These are phyloP conservation scores for Amblyraja radiata DNA, from an alignment of 2,797 vertebrate species.

Conservation along the genomic window DNA sequence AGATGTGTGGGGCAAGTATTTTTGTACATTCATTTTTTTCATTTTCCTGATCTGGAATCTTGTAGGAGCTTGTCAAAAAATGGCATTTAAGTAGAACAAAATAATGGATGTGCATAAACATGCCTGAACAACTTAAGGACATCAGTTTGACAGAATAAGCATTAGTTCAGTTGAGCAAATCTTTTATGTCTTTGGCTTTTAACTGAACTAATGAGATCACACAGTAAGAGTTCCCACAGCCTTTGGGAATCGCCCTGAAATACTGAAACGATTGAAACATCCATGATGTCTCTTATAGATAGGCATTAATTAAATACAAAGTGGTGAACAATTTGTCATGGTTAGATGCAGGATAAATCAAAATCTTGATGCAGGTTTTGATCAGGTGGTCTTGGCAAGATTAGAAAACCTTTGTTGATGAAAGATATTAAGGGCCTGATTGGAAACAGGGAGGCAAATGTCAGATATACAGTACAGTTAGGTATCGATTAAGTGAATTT, in stretches of 20 bases:
- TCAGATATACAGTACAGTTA: no score
- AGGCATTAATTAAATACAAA: neutral
- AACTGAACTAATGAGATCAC: neutral
- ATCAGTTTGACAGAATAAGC: neutral
- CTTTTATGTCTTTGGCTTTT: neutral
- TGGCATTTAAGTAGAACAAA: neutral
- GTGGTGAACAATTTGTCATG: neutral
- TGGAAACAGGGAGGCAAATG: no score
- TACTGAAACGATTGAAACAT: neutral
- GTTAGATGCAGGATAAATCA: neutral
- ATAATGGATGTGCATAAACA: neutral
- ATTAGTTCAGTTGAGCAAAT: neutral
- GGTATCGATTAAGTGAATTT: no score
- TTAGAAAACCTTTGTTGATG: no score
- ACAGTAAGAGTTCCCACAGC: neutral
- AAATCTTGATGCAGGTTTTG: neutral
- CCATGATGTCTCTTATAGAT: neutral
- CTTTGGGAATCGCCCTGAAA: neutral
- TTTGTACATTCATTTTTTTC: neutral
- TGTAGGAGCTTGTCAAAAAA: neutral
- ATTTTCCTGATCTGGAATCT: neutral
- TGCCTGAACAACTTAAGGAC: neutral
- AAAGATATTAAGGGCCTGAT: no score
- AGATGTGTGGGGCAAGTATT: no score
- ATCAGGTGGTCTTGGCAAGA: neutral